Evolutionary conservation across 2,113 vertebrate species (phyloP), one percentile per base, ranked within the genome.

Genomic region (Pseudorasbora parva): DNA sequence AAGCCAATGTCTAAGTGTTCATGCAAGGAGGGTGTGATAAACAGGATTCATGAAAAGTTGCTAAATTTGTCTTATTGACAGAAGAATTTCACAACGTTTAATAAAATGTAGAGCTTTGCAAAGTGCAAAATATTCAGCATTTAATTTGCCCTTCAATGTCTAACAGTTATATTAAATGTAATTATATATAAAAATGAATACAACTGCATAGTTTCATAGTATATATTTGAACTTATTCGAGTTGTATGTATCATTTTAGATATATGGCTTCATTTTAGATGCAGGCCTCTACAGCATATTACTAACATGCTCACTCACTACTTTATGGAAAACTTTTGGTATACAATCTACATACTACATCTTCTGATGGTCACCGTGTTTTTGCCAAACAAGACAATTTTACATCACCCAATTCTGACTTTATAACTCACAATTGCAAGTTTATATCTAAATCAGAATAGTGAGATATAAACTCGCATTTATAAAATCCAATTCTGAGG

Each of bases 1-100:
- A 82, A 27, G 73, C 19, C 62, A 78, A 14, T 25, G 49, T 66
- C 27, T 75, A 85, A 68, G 66, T 64, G 27, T 54, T 49, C 51
- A 77, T 60, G 17, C 49, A 71, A 62, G 33, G 57, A 72, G 45
- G 68, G 15, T 47, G 47, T 56, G 54, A 11, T 74, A 19, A 49
- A 74, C 47, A 51, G 45, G 72, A 74, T 51, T 74, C 23, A 27
- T 74, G 43, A 11, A 51, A 51, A 27, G n/a, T 19, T 74, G 72
- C 45, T 74, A 19, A 47, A 49, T 74, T 30, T n/a, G 5, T 45
- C 11, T 45, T 23, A 8, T 25, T 15, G 68, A 8, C n/a, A 41
- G 21, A 37, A 23, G 21, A 15, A 71, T 47, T 72, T 23, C 41
- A 23, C n/a, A 72, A 72, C 11, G 23, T 72, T 23, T 7, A 23